Evolutionary conservation across 2,113 vertebrate genomes (phyloP).

Genomic region (Hemichromis elongatus): DNA sequence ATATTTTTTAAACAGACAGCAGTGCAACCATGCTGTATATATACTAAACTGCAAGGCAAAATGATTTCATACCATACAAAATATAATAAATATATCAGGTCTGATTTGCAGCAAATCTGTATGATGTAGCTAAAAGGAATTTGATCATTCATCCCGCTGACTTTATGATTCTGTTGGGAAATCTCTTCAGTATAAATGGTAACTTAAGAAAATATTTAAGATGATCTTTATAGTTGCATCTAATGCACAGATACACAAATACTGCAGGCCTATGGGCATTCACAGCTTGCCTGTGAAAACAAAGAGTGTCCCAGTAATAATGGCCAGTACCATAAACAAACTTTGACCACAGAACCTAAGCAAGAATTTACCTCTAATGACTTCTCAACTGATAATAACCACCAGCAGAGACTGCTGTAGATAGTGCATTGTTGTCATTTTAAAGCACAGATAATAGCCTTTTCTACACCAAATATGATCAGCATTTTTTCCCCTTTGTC

Average conservation of each 20-base stretch:
- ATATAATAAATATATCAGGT: neutral
- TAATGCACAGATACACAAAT: neutral
- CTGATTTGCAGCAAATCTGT: neutral
- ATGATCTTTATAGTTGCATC: neutral
- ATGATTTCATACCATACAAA: neutral
- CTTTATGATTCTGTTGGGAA: neutral
- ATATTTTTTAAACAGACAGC: neutral
- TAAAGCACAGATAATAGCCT: slow-evolving; percentile 47
- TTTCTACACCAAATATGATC: slow-evolving; percentile 36
- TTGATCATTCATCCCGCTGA: neutral
- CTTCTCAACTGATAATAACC: neutral
- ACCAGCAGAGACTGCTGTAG: neutral
- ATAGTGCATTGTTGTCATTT: slow-evolving; percentile 34
- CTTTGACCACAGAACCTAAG: neutral
- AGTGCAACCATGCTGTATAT: neutral
- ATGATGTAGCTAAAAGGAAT: neutral
- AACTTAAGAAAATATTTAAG: neutral
- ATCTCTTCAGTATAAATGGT: neutral
- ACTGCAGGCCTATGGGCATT: neutral
- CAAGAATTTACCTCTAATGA: slow-evolving; percentile 10
- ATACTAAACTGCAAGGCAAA: neutral
- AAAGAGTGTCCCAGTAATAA: neutral
- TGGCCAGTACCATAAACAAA: neutral
- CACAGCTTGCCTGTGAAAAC: neutral
- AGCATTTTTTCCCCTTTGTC: slow-evolving; percentile 42